Conservation (phyloP, 2,888 invertebrate species). For the Uloborus plumipes region DNA sequence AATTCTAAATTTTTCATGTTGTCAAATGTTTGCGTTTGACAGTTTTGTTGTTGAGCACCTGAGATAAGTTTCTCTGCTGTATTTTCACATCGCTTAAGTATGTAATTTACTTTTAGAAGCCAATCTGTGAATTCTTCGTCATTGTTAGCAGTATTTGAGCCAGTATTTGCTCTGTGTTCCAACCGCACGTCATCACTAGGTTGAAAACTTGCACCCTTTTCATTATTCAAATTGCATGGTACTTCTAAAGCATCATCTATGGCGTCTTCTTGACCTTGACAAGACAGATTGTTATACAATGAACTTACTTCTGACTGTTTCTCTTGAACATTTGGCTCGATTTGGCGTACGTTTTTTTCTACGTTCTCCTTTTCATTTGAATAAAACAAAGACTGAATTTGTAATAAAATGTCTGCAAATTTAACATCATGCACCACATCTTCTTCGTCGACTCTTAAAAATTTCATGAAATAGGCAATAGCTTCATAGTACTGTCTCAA, state of each 20-base stretch:
- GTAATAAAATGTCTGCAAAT: background rate
- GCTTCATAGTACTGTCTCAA: conserved; percentile 1
- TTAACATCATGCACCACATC: background rate
- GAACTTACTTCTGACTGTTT: background rate
- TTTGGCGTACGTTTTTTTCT: background rate
- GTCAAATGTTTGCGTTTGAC: background rate
- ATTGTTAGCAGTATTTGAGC: too few species aligned
- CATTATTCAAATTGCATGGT: too few species aligned
- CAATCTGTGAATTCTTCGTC: too few species aligned
- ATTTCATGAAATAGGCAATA: conserved; percentile 14
- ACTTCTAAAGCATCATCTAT: too few species aligned
- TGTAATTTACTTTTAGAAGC: too few species aligned
- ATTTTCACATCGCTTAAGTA: conserved; percentile 14
- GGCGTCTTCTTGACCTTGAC: too few species aligned
- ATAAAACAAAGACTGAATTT: background rate
- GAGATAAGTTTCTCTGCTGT: background rate
- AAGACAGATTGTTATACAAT: too few species aligned
- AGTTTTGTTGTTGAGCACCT: background rate
- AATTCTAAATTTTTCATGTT: conserved; percentile 8
- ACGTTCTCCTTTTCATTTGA: background rate
- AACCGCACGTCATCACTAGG: too few species aligned
- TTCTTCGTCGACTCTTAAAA: background rate
- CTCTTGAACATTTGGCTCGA: background rate
- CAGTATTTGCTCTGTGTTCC: too few species aligned
- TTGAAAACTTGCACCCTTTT: too few species aligned